Percentiles rank a stretch among this genome's conserved stretches.
Conservation (phyloP, 2,888 invertebrate genomes). For the Orthosia gothica region DNA sequence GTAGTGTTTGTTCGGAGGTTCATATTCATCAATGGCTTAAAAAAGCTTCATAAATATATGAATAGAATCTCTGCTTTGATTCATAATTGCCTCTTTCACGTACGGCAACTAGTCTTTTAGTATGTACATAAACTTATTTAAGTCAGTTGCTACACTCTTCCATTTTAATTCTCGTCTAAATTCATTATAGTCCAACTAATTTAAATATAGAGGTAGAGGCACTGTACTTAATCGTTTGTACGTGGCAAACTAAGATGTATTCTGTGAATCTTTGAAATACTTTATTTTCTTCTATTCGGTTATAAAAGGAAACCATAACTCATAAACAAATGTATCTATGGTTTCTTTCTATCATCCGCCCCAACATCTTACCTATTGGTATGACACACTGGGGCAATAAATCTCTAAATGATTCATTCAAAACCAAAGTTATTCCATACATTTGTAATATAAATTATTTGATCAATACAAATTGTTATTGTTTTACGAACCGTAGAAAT, state of each 20-base stretch:
- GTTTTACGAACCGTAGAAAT: slow-evolving; percentile 5
- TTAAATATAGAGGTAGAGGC: slow-evolving; percentile 27
- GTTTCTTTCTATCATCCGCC: slow-evolving; percentile 13
- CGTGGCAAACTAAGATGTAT: slow-evolving; percentile 4
- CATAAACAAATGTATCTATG: slow-evolving; percentile 6
- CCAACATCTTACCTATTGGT: not conserved
- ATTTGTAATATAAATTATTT: slow-evolving; percentile 35
- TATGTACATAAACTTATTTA: slow-evolving; percentile 39
- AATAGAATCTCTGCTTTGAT: not conserved
- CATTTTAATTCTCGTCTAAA: slow-evolving; percentile 48
- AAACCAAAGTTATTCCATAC: slow-evolving; percentile 47
- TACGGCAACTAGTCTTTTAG: slow-evolving; percentile 12
- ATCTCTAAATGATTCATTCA: slow-evolving; percentile 38
- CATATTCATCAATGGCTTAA: not conserved
- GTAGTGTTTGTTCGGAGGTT: too few species aligned
- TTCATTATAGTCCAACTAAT: slow-evolving; percentile 33
- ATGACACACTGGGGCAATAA: slow-evolving; percentile 23
- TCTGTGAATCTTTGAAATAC: not conserved
- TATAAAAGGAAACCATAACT: slow-evolving; percentile 33
- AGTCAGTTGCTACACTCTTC: slow-evolving; percentile 24
- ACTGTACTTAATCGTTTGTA: slow-evolving; percentile 10
- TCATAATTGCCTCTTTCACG: slow-evolving; percentile 22
- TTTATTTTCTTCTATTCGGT: not conserved
- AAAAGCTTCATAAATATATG: not conserved
- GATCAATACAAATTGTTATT: slow-evolving; percentile 15